phyloP scores from a whole-genome alignment of 1,140 invertebrate species.

The Radopholus similis region DNA sequence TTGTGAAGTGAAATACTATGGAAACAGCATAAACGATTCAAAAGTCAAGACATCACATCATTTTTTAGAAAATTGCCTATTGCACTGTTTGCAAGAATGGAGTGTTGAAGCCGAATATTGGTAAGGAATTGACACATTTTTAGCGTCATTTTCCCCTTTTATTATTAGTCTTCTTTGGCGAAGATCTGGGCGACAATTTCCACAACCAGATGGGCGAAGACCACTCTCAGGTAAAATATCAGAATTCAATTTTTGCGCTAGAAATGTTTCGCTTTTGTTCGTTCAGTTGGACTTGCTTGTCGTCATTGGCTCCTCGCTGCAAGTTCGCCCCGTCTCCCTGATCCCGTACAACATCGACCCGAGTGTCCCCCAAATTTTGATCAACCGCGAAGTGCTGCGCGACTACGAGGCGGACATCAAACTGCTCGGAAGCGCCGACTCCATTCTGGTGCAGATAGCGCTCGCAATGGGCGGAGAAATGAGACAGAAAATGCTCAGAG shows the following conservation, averaged over 20 bases:
- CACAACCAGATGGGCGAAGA: conserved; percentile 41
- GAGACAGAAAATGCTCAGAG: conserved; percentile 36
- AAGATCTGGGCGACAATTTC: conserved; percentile 70
- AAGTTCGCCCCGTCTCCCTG: conserved; percentile 40
- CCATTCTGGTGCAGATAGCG: conserved; percentile 29
- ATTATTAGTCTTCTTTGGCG: conserved; percentile 92
- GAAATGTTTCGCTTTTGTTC: too few species aligned
- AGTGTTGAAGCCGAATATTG: conserved; percentile 89
- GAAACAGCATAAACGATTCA: too few species aligned
- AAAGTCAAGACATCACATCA: too few species aligned
- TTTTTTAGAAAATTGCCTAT: conserved; percentile 65
- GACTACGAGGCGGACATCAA: conserved; percentile 39
- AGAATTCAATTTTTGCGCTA: too few species aligned
- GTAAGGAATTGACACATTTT: too few species aligned
- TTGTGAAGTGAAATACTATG: too few species aligned
- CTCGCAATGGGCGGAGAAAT: conserved; percentile 37
- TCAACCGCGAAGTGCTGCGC: conserved; percentile 33
- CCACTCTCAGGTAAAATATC: conserved; percentile 23
- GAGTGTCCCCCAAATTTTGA: conserved; percentile 40
- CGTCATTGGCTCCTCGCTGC: conserved; percentile 38
- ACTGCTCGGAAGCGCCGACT: conserved; percentile 35
- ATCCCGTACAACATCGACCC: conserved; percentile 40
- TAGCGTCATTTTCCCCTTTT: too few species aligned
- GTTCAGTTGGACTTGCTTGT: conserved; percentile 32
- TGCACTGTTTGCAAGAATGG: conserved; percentile 70